These are phyloP conservation scores for Centropristis striata DNA, from an alignment of 2,113 vertebrate genomes.

Conservation along the genomic window DNA sequence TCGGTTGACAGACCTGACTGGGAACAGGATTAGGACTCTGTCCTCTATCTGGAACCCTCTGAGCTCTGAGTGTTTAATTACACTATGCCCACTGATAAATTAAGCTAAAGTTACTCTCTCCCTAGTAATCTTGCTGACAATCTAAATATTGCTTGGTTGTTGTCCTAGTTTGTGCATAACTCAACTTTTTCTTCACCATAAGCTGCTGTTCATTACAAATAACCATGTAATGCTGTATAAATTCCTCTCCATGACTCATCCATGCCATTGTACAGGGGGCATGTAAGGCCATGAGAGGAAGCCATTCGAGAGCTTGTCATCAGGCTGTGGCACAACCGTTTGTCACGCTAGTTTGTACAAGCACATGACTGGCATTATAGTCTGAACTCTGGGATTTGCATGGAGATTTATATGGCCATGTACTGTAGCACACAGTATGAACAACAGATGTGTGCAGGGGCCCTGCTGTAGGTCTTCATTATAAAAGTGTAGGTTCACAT, in stretches of 20 bases:
- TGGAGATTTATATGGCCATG: slow-evolving; percentile 19
- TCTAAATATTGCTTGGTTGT: slow-evolving; percentile 4
- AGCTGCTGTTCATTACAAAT: slow-evolving; percentile 16
- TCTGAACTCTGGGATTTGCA: slow-evolving; percentile 41
- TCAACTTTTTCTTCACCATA: neutral
- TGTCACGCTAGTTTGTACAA: slow-evolving; percentile 45
- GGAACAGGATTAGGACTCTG: slow-evolving; percentile 73
- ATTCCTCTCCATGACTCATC: slow-evolving; percentile 26
- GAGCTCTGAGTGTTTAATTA: slow-evolving; percentile 62
- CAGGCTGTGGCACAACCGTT: slow-evolving; percentile 31
- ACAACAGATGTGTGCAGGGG: slow-evolving; percentile 15
- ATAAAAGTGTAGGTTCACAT: neutral
- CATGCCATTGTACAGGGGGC: slow-evolving; percentile 14
- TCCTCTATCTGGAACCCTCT: slow-evolving; percentile 54
- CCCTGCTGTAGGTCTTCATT: neutral
- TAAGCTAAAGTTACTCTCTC: slow-evolving; percentile 14
- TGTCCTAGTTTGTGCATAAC: neutral
- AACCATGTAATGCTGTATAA: neutral
- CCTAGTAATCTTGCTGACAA: neutral
- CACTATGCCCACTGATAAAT: slow-evolving; percentile 46
- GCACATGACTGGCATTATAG: slow-evolving; percentile 40
- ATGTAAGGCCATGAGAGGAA: slow-evolving; percentile 35
- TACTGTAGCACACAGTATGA: neutral
- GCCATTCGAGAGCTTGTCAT: slow-evolving; percentile 33
- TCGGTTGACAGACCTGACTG: slow-evolving; percentile 66